Conservation (phyloP, 2,797 vertebrate genomes). For the Numenius phaeopus region DNA sequence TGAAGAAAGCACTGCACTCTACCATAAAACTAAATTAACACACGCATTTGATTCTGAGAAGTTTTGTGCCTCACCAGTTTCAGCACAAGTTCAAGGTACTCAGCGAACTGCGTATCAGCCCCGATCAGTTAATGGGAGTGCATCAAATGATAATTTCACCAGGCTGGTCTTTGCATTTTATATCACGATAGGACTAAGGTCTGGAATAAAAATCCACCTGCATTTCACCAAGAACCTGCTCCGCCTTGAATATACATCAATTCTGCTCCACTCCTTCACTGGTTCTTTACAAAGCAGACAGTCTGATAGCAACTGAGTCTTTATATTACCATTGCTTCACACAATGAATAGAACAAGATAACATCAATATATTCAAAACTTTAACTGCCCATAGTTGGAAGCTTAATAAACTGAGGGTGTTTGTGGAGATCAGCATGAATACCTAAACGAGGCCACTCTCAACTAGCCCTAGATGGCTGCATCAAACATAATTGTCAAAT, state of each 20-base stretch:
- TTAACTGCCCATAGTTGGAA: neutral
- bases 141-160: neutral
- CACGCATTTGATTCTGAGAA: neutral
- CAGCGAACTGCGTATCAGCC: neutral
- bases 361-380: slow-evolving; percentile 10
- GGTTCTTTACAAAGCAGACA: neutral
- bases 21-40: neutral
- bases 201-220: neutral
- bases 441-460: slow-evolving; percentile 34
- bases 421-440: slow-evolving; percentile 4
- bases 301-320: neutral
- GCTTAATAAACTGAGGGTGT: neutral
- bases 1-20: neutral
- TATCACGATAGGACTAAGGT: neutral
- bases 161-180: neutral
- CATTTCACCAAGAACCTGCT: neutral
- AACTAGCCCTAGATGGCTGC: neutral
- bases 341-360: neutral
- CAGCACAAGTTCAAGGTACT: neutral
- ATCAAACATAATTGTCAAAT: slow-evolving; percentile 60
- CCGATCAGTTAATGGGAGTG: neutral
- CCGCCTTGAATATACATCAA: neutral
- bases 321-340: neutral
- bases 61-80: neutral
- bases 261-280: neutral